Conservation (phyloP, 2,888 invertebrate species). For the Polyploca ridens region DNA sequence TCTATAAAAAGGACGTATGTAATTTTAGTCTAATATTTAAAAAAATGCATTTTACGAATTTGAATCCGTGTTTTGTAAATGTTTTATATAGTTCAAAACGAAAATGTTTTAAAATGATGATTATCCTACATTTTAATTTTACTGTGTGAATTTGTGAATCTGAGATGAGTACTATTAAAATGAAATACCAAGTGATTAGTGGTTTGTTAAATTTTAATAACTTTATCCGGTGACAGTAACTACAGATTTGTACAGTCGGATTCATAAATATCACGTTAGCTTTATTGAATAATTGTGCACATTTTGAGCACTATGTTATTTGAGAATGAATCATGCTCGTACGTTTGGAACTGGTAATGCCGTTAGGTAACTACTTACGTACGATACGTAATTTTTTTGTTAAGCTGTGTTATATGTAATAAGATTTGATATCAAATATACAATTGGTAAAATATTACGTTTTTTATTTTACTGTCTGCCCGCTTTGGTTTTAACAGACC, state of each 20-base stretch:
- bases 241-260: not conserved
- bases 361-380: conserved; percentile 1
- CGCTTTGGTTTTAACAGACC: no score
- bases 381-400: conserved; percentile 48
- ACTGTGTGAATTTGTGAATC: not conserved
- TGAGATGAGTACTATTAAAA: not conserved
- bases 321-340: conserved; percentile 9
- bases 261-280: not conserved
- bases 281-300: not conserved
- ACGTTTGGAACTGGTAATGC: conserved; percentile 1
- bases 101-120: no score
- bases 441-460: conserved; percentile 66
- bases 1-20: not conserved
- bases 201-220: no score
- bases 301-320: not conserved
- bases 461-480: conserved; percentile 35
- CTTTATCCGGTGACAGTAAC: not conserved
- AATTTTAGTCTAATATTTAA: not conserved
- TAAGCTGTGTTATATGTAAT: conserved; percentile 77
- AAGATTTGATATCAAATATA: conserved; percentile 84
- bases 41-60: not conserved
- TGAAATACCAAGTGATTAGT: no score
- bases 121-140: not conserved
- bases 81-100: not conserved
- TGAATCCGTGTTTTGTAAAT: not conserved